Evolutionary conservation across 2,888 invertebrate species (phyloP), one percentile per base, ranked within the genome.

Genomic region (Neria commutata): DNA sequence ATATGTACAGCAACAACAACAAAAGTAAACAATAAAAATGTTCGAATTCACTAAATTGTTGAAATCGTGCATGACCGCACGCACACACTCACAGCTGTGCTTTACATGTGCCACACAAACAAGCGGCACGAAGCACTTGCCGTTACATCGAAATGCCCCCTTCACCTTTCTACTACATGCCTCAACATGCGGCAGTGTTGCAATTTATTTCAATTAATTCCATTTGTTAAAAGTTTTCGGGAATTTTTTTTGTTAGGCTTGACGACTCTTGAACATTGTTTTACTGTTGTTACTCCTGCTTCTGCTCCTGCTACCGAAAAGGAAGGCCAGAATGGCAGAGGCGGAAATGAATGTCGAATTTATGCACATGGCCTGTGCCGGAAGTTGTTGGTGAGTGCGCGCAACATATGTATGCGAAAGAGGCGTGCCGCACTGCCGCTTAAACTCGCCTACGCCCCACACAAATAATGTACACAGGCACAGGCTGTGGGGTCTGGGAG

Each of bases 281-380:
- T 61, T 61, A 61, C 61, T 59, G 67, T 65, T 69, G 69, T 47
- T 69, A 49, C 58, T 50, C 46, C 53, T 24, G 11, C 5, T 46
- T 3, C 14, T n/a, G 23, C 16, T 14, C 17, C n/a, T 23, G 54
- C 17, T 10, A 10, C 2, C 48, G 14, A 49, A 33, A 49, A 17
- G 3, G 3, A 23, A 17, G 14, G 17, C 16, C 40, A 3, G 3
- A 23, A 17, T 14, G 17, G 37, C 61, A 63, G 37, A 63, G 62
- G 67, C 74, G 74, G 74, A 72, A 74, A 68, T 65, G 66, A 58
- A 62, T 68, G 71, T 71, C 74, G 71, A 74, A 73, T 74, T 71
- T 70, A 63, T 70, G 70, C 73, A 72, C 74, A 72, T 73, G 72
- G 68, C 71, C 61, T 48, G 71, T 71, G 69, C 72, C 72, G 74